Conservation (phyloP, 2,888 invertebrate genomes). For the Protonemura montana region DNA sequence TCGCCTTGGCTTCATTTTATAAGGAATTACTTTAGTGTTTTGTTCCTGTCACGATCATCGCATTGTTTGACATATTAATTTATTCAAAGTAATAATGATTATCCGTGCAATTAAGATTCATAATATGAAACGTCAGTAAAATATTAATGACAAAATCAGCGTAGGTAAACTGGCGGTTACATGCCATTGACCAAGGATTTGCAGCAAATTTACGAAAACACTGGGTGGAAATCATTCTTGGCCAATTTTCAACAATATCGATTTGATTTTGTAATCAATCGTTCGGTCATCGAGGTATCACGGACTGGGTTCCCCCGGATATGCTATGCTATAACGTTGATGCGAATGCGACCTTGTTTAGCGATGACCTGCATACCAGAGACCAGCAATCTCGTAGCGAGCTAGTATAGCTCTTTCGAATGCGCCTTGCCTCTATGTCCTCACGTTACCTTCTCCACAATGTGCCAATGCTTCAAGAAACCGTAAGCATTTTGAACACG, state of each 20-base stretch:
- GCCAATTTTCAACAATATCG: too few species aligned
- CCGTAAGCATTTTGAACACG: neutral
- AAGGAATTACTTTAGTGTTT: neutral
- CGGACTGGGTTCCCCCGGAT: constrained; percentile 8
- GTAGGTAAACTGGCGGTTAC: too few species aligned
- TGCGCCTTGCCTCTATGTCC: neutral
- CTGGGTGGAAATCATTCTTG: too few species aligned
- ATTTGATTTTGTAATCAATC: neutral
- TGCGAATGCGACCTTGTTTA: constrained; percentile 35
- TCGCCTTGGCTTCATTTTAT: constrained; percentile 8
- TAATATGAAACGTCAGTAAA: neutral
- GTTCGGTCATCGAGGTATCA: neutral
- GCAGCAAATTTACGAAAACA: too few species aligned
- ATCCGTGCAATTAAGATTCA: neutral
- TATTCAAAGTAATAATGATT: neutral
- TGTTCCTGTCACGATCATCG: constrained; percentile 15
- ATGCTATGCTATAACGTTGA: neutral
- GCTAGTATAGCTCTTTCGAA: neutral
- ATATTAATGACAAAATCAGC: too few species aligned
- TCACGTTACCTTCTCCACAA: neutral
- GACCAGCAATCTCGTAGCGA: constrained; percentile 1
- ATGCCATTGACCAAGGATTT: too few species aligned
- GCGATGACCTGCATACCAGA: constrained; percentile 38
- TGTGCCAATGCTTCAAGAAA: neutral
- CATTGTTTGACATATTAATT: neutral